These are phyloP conservation scores for Cylindroiulus punctatus DNA, from an alignment of 2,888 invertebrate genomes.

Conservation along the genomic window DNA sequence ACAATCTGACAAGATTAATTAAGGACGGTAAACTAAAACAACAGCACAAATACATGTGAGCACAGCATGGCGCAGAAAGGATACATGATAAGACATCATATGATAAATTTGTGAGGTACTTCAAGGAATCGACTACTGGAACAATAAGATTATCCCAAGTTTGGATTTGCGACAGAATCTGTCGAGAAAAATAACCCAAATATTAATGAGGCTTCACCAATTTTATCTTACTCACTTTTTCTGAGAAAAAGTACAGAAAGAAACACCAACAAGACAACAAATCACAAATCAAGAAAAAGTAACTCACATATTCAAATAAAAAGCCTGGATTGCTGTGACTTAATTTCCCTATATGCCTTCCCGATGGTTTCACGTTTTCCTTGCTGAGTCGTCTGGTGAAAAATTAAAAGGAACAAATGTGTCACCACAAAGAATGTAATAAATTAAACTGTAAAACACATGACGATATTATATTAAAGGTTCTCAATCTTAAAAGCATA, in stretches of 20 bases:
- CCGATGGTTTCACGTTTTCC: conserved; percentile 97
- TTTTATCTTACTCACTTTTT: too few species aligned
- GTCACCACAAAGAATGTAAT: conserved; percentile 8
- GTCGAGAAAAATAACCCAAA: too few species aligned
- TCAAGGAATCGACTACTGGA: conserved; percentile 97
- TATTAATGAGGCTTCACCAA: background rate
- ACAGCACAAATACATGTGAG: background rate
- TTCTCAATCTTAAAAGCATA: conserved; percentile 64
- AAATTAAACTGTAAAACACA: too few species aligned
- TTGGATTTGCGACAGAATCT: conserved; percentile 84
- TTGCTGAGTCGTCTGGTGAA: conserved; percentile 76
- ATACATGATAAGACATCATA: conserved; percentile 92
- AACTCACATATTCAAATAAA: conserved; percentile 91
- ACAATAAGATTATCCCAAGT: conserved; percentile 92
- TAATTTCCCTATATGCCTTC: conserved; percentile 94
- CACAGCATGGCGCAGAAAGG: conserved; percentile 61
- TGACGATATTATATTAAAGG: too few species aligned
- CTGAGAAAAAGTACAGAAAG: too few species aligned
- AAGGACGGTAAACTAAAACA: conserved; percentile 16
- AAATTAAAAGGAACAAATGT: background rate
- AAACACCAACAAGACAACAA: too few species aligned
- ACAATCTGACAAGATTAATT: conserved; percentile 71
- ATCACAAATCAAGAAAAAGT: background rate
- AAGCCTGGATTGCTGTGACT: conserved; percentile 96
- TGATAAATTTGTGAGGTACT: conserved; percentile 92